These are phyloP conservation scores for Microplitis manilae DNA, from an alignment of 2,888 invertebrate species.

Conservation along the genomic window DNA sequence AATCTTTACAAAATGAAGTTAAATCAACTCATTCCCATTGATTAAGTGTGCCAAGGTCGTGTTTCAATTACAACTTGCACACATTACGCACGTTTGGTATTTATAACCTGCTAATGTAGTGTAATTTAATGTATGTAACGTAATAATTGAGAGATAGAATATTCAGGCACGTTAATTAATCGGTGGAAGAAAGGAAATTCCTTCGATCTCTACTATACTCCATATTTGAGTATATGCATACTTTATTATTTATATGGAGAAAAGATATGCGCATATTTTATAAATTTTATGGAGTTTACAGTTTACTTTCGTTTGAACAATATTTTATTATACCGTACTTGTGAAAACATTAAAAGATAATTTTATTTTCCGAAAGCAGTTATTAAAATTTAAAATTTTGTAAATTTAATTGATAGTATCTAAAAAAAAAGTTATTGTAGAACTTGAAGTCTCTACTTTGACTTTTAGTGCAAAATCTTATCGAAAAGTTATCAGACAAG, in stretches of 20 bases:
- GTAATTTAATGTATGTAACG: neutral
- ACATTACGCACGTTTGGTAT: conserved; percentile 32
- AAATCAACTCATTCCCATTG: conserved; percentile 14
- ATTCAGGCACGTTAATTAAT: conserved; percentile 30
- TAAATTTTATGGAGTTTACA: neutral
- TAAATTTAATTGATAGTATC: too few species aligned
- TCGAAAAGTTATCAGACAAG: too few species aligned
- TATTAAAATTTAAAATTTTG: neutral
- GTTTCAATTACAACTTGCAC: conserved; percentile 34
- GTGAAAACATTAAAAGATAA: conserved; percentile 7
- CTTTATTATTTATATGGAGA: conserved; percentile 24
- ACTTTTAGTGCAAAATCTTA: too few species aligned
- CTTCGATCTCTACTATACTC: conserved; percentile 27
- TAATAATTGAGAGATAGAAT: conserved; percentile 15
- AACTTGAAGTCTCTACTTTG: too few species aligned
- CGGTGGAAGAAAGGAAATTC: conserved; percentile 31
- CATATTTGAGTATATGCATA: conserved; percentile 11
- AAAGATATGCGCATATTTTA: conserved; percentile 14
- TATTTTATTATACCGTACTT: neutral
- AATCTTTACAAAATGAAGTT: conserved; percentile 12
- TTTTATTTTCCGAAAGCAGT: conserved; percentile 10
- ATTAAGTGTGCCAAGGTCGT: conserved; percentile 39
- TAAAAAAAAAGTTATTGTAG: too few species aligned
- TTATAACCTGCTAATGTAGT: conserved; percentile 18
- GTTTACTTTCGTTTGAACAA: neutral